A percentile compares a stretch with the other conserved stretches of the same genome.
phyloP scores from a whole-genome alignment of 2,113 vertebrate genomes.

The Lates calcarifer region DNA sequence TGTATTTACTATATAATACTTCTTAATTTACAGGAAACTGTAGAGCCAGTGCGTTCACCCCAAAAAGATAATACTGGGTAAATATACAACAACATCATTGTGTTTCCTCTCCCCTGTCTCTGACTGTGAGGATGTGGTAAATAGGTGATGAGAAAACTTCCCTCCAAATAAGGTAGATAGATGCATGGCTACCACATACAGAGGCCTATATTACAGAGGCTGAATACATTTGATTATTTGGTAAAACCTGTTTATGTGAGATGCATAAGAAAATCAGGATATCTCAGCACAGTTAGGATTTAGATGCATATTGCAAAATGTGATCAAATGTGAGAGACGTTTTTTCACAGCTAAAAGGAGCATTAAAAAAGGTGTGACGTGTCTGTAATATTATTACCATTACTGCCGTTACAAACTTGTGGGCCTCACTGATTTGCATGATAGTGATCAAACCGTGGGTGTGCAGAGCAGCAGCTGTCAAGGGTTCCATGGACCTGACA shows the following conservation, averaged over 20 bases:
- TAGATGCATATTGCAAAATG: neutral
- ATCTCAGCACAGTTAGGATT: neutral
- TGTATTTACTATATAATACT: too few species aligned
- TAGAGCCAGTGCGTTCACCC: too few species aligned
- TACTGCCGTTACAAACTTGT: neutral
- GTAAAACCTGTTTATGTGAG: too few species aligned
- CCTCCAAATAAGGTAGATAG: neutral
- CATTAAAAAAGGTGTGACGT: neutral
- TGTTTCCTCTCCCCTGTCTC: neutral
- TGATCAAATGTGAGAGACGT: neutral
- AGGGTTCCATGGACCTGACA: neutral
- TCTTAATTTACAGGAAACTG: too few species aligned
- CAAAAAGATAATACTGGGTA: too few species aligned
- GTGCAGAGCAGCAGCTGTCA: neutral
- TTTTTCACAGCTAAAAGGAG: too few species aligned
- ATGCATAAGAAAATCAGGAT: neutral
- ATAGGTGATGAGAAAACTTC: neutral
- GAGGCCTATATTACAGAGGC: too few species aligned
- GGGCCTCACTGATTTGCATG: constrained; percentile 19
- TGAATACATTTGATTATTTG: too few species aligned
- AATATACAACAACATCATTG: too few species aligned
- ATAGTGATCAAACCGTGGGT: constrained; percentile 23
- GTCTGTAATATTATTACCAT: neutral
- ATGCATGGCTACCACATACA: too few species aligned
- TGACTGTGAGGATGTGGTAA: constrained; percentile 32